A percentile compares a stretch with the other conserved stretches of the same genome.
Evolutionary conservation across 1,140 invertebrate genomes (phyloP).

Genomic region (Drosophila rufa): DNA sequence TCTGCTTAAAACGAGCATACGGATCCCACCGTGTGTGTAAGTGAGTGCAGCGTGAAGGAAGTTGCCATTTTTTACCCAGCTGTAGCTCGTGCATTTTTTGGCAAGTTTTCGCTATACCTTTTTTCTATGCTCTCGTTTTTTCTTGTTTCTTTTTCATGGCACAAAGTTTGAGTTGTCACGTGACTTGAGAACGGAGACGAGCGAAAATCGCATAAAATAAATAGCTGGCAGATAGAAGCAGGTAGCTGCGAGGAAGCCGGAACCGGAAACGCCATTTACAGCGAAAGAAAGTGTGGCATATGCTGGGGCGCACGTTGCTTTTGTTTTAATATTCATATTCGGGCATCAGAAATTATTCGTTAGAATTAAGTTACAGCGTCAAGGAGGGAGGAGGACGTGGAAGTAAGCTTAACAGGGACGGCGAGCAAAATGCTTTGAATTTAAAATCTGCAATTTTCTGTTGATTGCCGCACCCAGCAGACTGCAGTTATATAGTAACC

Average conservation of each 20-base stretch:
- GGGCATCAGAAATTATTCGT: constrained; percentile 80
- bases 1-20: constrained; percentile 13
- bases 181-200: constrained; percentile 59
- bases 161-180: constrained; percentile 70
- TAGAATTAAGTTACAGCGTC: constrained; percentile 69
- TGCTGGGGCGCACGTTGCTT: constrained; percentile 51
- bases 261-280: constrained; percentile 72
- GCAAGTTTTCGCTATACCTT: constrained; percentile 46
- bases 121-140: constrained; percentile 8
- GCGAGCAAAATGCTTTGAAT: constrained; percentile 78
- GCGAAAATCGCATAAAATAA: constrained; percentile 61
- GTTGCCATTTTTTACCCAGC: constrained; percentile 25
- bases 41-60: constrained; percentile 44
- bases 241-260: constrained; percentile 45
- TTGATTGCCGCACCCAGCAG: constrained; percentile 76
- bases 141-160: constrained; percentile 13
- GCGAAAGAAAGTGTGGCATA: constrained; percentile 45
- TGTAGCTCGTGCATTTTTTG: constrained; percentile 45
- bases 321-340: constrained; percentile 84
- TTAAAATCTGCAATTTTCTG: constrained; percentile 84
- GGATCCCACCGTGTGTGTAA: constrained; percentile 19
- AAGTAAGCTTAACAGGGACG: constrained; percentile 64
- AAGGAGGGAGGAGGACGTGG: constrained; percentile 7
- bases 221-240: constrained; percentile 45
- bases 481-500: constrained; percentile 47